These are phyloP conservation scores for Rotaria magnacalcarata DNA, from an alignment of 2,888 invertebrate genomes.

Conservation along the genomic window DNA sequence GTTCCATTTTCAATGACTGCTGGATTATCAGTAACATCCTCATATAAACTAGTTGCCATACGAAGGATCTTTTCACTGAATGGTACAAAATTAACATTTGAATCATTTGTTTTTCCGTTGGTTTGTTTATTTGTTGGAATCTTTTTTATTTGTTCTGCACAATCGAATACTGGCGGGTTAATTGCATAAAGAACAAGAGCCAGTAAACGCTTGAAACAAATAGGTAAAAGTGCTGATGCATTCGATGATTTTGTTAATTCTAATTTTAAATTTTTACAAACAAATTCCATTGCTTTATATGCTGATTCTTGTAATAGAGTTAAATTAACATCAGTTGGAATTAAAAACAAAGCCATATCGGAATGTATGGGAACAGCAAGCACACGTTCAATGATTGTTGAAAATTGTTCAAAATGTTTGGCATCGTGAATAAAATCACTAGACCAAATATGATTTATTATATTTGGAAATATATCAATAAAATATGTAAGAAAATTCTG, in stretches of 20 bases:
- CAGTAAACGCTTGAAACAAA: conserved; percentile 58
- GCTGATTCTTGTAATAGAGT: conserved; percentile 79
- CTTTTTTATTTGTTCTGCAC: conserved; percentile 59
- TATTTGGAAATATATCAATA: conserved; percentile 42
- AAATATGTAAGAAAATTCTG: conserved; percentile 45
- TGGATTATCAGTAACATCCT: conserved; percentile 69
- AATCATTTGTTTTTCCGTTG: conserved; percentile 60
- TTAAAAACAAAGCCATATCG: conserved; percentile 75
- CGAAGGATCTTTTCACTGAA: conserved; percentile 76
- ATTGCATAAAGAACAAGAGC: conserved; percentile 66
- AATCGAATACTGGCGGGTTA: conserved; percentile 64
- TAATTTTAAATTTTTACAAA: not conserved
- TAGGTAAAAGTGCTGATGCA: conserved; percentile 55
- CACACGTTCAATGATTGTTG: conserved; percentile 71
- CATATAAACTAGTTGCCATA: conserved; percentile 72
- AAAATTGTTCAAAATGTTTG: conserved; percentile 74
- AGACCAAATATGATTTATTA: conserved; percentile 42
- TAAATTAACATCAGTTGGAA: conserved; percentile 67
- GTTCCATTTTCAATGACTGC: conserved; percentile 49
- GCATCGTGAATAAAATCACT: conserved; percentile 37
- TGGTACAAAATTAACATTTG: conserved; percentile 73
- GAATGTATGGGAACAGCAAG: conserved; percentile 75
- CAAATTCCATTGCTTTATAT: conserved; percentile 75
- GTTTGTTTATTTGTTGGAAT: conserved; percentile 61
- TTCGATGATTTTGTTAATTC: conserved; percentile 50